Evolutionary conservation across 2,113 vertebrate species (phyloP).

Genomic region (Otus sunia): DNA sequence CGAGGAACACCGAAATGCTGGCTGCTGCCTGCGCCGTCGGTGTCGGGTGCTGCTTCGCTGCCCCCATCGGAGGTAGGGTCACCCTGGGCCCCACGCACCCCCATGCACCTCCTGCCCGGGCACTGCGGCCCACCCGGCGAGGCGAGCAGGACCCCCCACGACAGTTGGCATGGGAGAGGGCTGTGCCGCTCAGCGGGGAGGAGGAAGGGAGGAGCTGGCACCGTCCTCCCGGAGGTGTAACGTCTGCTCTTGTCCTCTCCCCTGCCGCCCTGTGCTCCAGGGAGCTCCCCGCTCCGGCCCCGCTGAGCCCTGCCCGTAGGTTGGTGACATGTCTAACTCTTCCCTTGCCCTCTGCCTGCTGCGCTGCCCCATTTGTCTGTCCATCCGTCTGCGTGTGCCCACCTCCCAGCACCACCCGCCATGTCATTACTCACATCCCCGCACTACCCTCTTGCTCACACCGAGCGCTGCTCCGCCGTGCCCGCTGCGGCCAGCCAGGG

Average conservation of each 20-base stretch:
- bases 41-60: slow-evolving; percentile 92
- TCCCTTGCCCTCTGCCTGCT: not conserved
- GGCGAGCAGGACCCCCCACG: not conserved
- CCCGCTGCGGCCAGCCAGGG: not conserved
- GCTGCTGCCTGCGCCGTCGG: slow-evolving; percentile 91
- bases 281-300: slow-evolving; percentile 20
- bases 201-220: not conserved
- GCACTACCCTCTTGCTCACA: rapidly evolving
- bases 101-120: not conserved
- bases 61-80: slow-evolving; percentile 91
- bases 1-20: slow-evolving; percentile 93
- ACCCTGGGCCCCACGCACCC: not conserved
- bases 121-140: not conserved
- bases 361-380: not conserved
- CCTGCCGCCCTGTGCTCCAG: not conserved
- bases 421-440: rapidly evolving
- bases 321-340: slow-evolving; percentile 54
- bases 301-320: slow-evolving; percentile 39
- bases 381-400: not conserved
- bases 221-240: not conserved
- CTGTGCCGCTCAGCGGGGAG: not conserved
- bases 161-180: not conserved
- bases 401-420: not conserved
- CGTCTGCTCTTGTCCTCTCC: slow-evolving; percentile 13
- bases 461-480: rapidly evolving